Percentiles rank a stretch among this genome's conserved stretches.
Conservation (phyloP, 2,797 vertebrate genomes). For the Fistularia tabacaria region DNA sequence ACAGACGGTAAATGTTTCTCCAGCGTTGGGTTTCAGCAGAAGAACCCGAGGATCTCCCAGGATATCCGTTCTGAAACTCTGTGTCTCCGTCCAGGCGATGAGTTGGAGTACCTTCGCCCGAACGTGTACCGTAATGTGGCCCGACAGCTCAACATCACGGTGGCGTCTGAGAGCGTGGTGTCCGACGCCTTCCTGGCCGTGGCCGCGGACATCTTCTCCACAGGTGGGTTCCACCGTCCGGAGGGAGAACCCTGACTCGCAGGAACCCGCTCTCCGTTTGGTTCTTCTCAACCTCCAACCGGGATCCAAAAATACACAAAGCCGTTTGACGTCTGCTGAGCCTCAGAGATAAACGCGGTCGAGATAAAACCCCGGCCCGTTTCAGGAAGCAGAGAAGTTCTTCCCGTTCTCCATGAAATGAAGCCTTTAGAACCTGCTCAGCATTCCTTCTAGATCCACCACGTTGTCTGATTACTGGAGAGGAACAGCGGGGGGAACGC, state of each 20-base stretch:
- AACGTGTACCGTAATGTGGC: constrained; percentile 91
- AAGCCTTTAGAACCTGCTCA: constrained; percentile 15
- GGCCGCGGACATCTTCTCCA: constrained; percentile 90
- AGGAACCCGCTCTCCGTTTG: too few relatives aligned
- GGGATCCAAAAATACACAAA: not conserved
- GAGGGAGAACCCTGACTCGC: too few relatives aligned
- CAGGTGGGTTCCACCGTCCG: constrained; percentile 73
- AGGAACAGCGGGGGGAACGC: constrained; percentile 20
- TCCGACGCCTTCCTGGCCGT: constrained; percentile 93
- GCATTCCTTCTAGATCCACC: constrained; percentile 4
- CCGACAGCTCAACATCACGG: constrained; percentile 88
- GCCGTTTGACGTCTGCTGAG: not conserved
- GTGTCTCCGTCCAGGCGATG: constrained; percentile 77
- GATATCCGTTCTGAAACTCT: not conserved
- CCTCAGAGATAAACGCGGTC: too few relatives aligned
- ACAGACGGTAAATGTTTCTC: too few relatives aligned
- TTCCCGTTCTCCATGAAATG: too few relatives aligned
- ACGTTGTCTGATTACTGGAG: constrained; percentile 27
- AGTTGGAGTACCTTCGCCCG: constrained; percentile 93
- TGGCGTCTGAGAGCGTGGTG: constrained; percentile 86
- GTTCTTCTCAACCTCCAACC: not conserved
- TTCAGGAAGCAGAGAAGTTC: too few relatives aligned
- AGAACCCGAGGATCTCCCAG: not conserved
- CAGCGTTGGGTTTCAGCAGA: not conserved
- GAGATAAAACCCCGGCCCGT: too few relatives aligned